These are phyloP conservation scores for Timandra comae DNA, from an alignment of 2,888 invertebrate species.

Conservation along the genomic window DNA sequence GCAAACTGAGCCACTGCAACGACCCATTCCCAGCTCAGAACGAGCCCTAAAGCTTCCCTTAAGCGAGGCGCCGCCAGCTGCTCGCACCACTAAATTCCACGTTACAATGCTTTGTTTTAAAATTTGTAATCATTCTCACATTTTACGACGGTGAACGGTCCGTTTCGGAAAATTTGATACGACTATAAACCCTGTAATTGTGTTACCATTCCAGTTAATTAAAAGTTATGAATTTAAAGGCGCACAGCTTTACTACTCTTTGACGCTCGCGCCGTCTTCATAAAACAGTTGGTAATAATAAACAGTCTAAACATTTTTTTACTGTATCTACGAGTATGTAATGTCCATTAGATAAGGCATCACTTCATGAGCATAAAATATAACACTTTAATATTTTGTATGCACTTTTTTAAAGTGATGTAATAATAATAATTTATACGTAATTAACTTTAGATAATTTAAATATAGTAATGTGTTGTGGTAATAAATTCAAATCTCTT, in stretches of 20 bases:
- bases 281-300: constrained; percentile 36
- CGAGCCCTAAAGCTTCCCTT: constrained; percentile 67
- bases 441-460: no score
- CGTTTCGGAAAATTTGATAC: constrained; percentile 75
- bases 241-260: constrained; percentile 56
- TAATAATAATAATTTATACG: constrained; percentile 18
- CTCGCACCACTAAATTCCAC: constrained; percentile 66
- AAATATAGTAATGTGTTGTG: constrained; percentile 10
- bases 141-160: constrained; percentile 72
- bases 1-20: constrained; percentile 59
- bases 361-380: constrained; percentile 15
- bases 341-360: constrained; percentile 43
- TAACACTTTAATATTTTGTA: constrained; percentile 7
- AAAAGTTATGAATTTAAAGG: constrained; percentile 75
- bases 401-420: constrained; percentile 44
- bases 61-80: constrained; percentile 61
- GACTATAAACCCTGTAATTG: constrained; percentile 73
- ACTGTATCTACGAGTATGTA: constrained; percentile 38
- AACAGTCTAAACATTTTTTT: constrained; percentile 54
- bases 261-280: constrained; percentile 51
- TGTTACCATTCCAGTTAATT: constrained; percentile 73
- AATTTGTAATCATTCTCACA: constrained; percentile 76
- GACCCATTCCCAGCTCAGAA: constrained; percentile 54
- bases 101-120: constrained; percentile 73
- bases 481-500: constrained; percentile 11